Evolutionary conservation across 2,113 vertebrate genomes (phyloP).

Genomic region (Halcyon malimbica): DNA sequence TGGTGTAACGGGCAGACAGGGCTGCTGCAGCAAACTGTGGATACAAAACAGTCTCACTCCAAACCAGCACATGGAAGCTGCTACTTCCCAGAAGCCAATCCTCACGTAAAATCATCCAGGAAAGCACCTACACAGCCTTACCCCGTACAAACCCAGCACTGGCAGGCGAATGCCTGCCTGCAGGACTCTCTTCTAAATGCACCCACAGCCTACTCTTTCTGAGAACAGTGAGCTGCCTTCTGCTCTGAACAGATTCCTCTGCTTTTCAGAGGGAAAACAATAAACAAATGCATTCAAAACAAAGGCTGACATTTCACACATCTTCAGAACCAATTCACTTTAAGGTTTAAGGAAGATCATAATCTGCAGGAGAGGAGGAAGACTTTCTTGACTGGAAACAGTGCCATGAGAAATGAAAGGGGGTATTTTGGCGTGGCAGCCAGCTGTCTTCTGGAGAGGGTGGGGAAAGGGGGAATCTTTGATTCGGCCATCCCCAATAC

Average conservation of each 20-base stretch:
- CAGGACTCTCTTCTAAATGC: background rate
- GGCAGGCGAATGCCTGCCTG: background rate
- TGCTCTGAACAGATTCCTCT: background rate
- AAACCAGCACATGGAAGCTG: background rate
- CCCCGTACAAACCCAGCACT: no score
- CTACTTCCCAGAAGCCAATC: background rate
- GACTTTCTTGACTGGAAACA: background rate
- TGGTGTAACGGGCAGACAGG: background rate
- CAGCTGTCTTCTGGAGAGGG: background rate
- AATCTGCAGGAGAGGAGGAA: background rate
- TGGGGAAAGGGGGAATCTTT: background rate
- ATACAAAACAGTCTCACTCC: background rate
- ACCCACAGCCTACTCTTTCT: background rate
- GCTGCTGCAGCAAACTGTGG: background rate
- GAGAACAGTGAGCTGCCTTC: background rate
- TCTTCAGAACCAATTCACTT: background rate
- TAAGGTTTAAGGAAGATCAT: background rate
- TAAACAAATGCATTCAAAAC: background rate
- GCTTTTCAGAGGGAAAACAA: background rate
- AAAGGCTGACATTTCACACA: background rate
- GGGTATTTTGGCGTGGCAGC: background rate
- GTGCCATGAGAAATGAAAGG: background rate
- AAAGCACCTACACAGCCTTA: background rate
- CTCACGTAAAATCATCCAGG: background rate
- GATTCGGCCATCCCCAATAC: background rate